Conservation (phyloP, 64 coral and sea anemone genomes). For the Actinia tenebrosa region DNA sequence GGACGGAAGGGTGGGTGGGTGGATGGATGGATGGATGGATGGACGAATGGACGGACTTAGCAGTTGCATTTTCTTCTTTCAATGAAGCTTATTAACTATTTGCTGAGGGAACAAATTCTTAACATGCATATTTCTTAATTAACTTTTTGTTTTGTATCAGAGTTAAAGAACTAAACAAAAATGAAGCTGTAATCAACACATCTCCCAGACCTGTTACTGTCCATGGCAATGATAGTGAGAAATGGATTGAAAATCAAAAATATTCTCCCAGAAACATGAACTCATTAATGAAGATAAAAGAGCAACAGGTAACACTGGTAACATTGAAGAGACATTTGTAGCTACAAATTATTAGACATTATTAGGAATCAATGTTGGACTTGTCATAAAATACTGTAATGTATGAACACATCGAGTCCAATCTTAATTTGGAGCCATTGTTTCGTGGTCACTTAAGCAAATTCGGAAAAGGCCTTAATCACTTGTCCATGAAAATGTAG, state of each 20-base stretch:
- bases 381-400: too few relatives aligned
- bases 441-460: too few relatives aligned
- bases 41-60: not conserved
- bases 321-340: too few relatives aligned
- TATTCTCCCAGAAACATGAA: not conserved
- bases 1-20: too few relatives aligned
- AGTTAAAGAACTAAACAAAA: constrained; percentile 69
- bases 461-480: too few relatives aligned
- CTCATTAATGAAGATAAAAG: not conserved
- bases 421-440: too few relatives aligned
- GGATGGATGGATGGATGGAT: not conserved
- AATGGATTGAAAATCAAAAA: constrained; percentile 19
- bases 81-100: too few relatives aligned
- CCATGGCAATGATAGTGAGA: constrained; percentile 6
- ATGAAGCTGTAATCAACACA: not conserved
- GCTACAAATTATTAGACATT: too few relatives aligned
- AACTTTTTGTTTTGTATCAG: constrained; percentile 2
- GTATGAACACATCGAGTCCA: too few relatives aligned
- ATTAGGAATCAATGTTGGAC: too few relatives aligned
- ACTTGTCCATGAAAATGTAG: too few relatives aligned
- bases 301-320: not conserved
- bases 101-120: not conserved
- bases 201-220: constrained; percentile 55
- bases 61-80: too few relatives aligned
- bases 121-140: not conserved